These are phyloP conservation scores for Gnathonemus longibarbis DNA, from an alignment of 2,113 vertebrate species.

Conservation along the genomic window DNA sequence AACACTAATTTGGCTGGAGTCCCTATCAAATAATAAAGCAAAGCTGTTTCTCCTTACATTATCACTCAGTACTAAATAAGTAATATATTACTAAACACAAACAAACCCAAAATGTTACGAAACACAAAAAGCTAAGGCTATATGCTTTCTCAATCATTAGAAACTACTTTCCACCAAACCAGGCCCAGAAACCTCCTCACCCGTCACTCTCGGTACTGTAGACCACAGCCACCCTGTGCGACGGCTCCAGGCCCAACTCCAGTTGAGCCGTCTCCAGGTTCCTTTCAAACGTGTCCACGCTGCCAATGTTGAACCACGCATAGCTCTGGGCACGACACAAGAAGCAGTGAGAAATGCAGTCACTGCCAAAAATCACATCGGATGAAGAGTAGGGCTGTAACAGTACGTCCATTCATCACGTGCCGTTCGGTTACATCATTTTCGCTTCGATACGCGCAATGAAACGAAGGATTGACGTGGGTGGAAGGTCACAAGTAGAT, in stretches of 20 bases:
- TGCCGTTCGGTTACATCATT: not conserved
- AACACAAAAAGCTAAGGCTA: not conserved
- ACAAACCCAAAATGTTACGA: not conserved
- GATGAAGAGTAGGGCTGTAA: not conserved
- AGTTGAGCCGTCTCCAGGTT: constrained; percentile 49
- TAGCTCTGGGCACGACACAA: constrained; percentile 50
- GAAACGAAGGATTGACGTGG: not conserved
- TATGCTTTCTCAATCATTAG: no score
- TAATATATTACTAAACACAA: not conserved
- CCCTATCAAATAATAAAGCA: not conserved
- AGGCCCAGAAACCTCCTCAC: constrained; percentile 30
- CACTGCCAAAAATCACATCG: not conserved
- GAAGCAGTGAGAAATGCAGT: not conserved
- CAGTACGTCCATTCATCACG: not conserved
- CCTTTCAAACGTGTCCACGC: constrained; percentile 52
- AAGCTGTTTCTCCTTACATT: not conserved
- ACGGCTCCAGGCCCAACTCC: constrained; percentile 46
- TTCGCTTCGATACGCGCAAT: not conserved
- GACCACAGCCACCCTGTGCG: constrained; percentile 38
- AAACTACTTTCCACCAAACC: not conserved
- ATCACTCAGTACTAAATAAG: not conserved
- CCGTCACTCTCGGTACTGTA: constrained; percentile 47
- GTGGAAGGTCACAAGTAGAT: not conserved
- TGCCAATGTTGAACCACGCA: constrained; percentile 53
- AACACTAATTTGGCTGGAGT: not conserved